Evolutionary conservation across 2,888 invertebrate genomes (phyloP), one percentile per base, ranked within the genome.

Genomic region (Chironomus tentans): DNA sequence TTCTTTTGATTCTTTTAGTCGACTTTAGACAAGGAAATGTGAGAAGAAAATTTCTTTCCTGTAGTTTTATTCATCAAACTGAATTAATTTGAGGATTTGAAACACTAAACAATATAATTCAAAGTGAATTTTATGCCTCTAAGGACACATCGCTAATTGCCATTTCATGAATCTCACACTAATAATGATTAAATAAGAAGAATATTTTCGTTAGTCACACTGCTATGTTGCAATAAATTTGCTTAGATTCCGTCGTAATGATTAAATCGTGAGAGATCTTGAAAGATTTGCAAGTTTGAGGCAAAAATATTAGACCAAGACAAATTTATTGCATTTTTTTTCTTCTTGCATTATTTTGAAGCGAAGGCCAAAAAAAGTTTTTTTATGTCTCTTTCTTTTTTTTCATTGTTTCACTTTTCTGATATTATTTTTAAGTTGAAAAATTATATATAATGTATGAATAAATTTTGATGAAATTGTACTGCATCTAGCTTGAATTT

Each of bases 391-490:
- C 65, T 24, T 65, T 24, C 56, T 65, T 22, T 65, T n/a, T 65
- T 3, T 65, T 65, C 65, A 65, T 65, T 65, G 65, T 65, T 65
- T 65, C 65, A 65, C 21, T 65, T 65, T 65, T 18, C n/a, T 56
- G 56, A 18, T 56, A 18, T n/a, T n/a, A n/a, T 50, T 50, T 56
- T 56, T 56, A 56, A 15, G 18, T 18, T 18, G 56, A 15, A 56
- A 56, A 56, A 56, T 56, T 18, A 56, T 18, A 56, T 38, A 38
- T 38, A 38, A 38, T 38, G 38, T 38, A 38, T 38, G 56, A n/a
- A 56, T 56, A 15, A 56, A 71, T 50, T 71, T 50, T 71, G 71
- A 71, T 50, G 71, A 71, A 71, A 56, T 48, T 71, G 70, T 18
- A 70, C 50, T 50, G 56, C 56, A 18, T 18, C 56, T 56, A 18